These are phyloP conservation scores for Malthinus flaveolus DNA, from an alignment of 2,888 invertebrate species.

Conservation along the genomic window DNA sequence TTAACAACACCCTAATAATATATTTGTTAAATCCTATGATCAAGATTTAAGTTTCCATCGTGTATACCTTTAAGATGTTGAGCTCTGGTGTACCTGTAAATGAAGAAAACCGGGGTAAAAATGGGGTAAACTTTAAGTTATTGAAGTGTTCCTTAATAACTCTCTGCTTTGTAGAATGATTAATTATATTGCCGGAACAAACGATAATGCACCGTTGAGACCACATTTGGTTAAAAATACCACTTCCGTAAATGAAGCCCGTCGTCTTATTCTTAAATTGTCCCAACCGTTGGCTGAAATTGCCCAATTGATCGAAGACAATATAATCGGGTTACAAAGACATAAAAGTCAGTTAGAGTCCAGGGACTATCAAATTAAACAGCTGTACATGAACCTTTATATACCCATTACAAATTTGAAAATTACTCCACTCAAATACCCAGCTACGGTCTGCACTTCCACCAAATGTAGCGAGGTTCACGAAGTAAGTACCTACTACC, in stretches of 20 bases:
- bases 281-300: slow-evolving; percentile 48
- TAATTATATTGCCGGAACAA: slow-evolving; percentile 14
- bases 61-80: no score
- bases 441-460: slow-evolving; percentile 45
- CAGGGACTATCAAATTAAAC: slow-evolving; percentile 38
- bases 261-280: slow-evolving; percentile 45
- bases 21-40: no score
- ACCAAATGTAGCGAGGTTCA: slow-evolving; percentile 37
- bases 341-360: slow-evolving; percentile 35
- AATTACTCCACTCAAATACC: slow-evolving; percentile 39
- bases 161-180: no score
- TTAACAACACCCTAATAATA: no score
- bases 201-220: slow-evolving; percentile 32
- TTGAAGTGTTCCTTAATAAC: no score
- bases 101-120: no score
- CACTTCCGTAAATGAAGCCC: slow-evolving; percentile 45
- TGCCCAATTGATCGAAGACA: slow-evolving; percentile 45
- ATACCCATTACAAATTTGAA: slow-evolving; percentile 43
- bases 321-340: slow-evolving; percentile 40
- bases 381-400: slow-evolving; percentile 42
- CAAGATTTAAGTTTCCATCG: no score
- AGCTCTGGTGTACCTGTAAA: no score
- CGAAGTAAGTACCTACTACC: slow-evolving; percentile 8
- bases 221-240: slow-evolving; percentile 46
- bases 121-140: no score